Base-by-base conservation (phyloP, 2,888 invertebrate species). In the Strigamia transsilvanica region DNA sequence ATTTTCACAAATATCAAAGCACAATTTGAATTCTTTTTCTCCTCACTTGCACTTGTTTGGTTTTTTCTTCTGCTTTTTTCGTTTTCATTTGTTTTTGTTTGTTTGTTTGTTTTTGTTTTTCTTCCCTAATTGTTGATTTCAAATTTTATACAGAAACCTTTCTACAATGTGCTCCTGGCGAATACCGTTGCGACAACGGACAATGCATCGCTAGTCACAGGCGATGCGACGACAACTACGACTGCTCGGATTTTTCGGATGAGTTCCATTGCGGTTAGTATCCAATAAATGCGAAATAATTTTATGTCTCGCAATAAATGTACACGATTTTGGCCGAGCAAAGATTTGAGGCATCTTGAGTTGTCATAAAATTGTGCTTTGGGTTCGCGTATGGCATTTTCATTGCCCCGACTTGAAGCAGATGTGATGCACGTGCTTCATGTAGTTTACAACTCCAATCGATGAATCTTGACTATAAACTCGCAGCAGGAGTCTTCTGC, bases 191-290 rank as follows among this genome's bases (percentile, higher is more conserved):
- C 84, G 84, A 84, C 51, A 86, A 86, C 80, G 87, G 87, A 15
- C 85, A 85, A 79, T 88, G 88, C 85, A 86, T 87, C 3, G 86
- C 87, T 85, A 87, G 87, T 84, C 86, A 86, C 27, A 82, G 83
- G 78, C 83, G 87, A 84, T 89, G 89, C 86, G 88, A 89, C 83
- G 87, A 87, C 13, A 51, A 41, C n/a, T 80, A 51, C n/a, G 80
- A 80, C n/a, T 80, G 80, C 51, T 86, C 86, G 66, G 94, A 94
- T 90, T 90, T 91, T 87, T 92, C 93, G 56, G 94, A 94, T 87
- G 94, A 94, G 89, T 90, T 91, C 85, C 90, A 91, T 87, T 94
- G 94, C 90, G 85, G 88, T 88, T 84, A 83, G 84, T 66, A 21
- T 80, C 18, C 18, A 18, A 56, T n/a, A n/a, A n/a, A n/a, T n/a